Percentiles rank a stretch among this genome's conserved stretches.
These are phyloP conservation scores for Barnardius zonarius DNA, from an alignment of 2,113 vertebrate species.

Conservation along the genomic window DNA sequence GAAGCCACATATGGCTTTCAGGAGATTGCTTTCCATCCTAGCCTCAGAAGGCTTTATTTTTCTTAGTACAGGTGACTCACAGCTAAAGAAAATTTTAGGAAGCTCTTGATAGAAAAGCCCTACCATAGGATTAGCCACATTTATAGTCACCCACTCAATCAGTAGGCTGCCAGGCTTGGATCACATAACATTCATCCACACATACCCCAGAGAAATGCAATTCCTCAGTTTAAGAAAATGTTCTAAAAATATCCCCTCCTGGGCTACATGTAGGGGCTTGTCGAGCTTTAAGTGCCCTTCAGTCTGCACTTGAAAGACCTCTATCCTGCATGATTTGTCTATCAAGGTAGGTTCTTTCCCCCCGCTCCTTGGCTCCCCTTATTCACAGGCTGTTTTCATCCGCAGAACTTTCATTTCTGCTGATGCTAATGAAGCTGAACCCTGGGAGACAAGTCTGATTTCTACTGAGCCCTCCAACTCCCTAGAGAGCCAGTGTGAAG, in stretches of 20 bases:
- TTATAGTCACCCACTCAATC: too few relatives aligned
- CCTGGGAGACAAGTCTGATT: neutral
- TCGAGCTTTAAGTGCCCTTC: neutral
- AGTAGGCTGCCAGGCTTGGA: neutral
- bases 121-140: neutral
- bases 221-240: neutral
- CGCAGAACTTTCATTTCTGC: neutral
- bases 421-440: neutral
- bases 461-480: neutral
- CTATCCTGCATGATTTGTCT: neutral
- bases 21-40: neutral
- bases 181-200: accelerated
- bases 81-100: neutral
- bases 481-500: neutral
- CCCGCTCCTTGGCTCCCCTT: neutral
- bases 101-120: neutral
- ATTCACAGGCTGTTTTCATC: neutral
- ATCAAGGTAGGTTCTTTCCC: neutral
- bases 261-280: neutral
- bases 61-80: neutral
- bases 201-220: neutral
- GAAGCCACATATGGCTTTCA: neutral
- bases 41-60: neutral
- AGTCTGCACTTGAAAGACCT: neutral
- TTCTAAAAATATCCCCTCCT: neutral